Evolutionary conservation across 1,140 invertebrate genomes (phyloP).

Genomic region (Macrocentrus cingulum): DNA sequence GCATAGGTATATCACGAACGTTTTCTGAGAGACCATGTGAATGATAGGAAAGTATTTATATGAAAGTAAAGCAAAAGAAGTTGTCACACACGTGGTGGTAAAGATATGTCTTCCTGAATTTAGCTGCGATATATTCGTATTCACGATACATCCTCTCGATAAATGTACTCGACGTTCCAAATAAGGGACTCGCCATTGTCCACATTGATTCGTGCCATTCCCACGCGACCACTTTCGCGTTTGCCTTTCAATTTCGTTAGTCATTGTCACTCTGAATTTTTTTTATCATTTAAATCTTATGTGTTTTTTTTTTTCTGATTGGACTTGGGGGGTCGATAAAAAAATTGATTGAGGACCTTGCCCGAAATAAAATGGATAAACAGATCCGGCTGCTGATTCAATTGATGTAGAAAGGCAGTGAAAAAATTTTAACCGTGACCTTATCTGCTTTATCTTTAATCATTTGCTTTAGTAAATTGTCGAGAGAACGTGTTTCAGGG

Average conservation of each 20-base stretch:
- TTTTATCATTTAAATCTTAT: too few relatives aligned
- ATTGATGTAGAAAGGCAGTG: slow-evolving; percentile 2
- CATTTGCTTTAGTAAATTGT: slow-evolving; percentile 28
- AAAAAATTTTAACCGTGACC: slow-evolving; percentile 37
- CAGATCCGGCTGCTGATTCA: too few relatives aligned
- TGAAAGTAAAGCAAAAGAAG: slow-evolving; percentile 12
- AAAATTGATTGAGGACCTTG: too few relatives aligned
- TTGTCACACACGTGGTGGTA: not conserved
- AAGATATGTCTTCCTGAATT: slow-evolving; percentile 2
- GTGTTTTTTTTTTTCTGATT: too few relatives aligned
- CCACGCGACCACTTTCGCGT: slow-evolving; percentile 32
- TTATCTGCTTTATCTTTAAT: slow-evolving; percentile 29
- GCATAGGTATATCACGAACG: not conserved
- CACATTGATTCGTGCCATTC: slow-evolving; percentile 33
- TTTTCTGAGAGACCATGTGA: not conserved
- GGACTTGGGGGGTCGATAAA: too few relatives aligned
- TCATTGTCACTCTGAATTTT: not conserved
- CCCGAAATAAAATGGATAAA: too few relatives aligned
- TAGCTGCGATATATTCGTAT: slow-evolving; percentile 24
- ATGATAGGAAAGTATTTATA: not conserved
- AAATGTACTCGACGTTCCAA: slow-evolving; percentile 31
- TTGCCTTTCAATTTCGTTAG: slow-evolving; percentile 25
- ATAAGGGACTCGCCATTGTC: slow-evolving; percentile 33
- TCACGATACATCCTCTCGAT: slow-evolving; percentile 27
- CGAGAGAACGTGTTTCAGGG: slow-evolving; percentile 42